Evolutionary conservation across 2,113 vertebrate genomes (phyloP).

Genomic region (Pelvicachromis taeniatus): DNA sequence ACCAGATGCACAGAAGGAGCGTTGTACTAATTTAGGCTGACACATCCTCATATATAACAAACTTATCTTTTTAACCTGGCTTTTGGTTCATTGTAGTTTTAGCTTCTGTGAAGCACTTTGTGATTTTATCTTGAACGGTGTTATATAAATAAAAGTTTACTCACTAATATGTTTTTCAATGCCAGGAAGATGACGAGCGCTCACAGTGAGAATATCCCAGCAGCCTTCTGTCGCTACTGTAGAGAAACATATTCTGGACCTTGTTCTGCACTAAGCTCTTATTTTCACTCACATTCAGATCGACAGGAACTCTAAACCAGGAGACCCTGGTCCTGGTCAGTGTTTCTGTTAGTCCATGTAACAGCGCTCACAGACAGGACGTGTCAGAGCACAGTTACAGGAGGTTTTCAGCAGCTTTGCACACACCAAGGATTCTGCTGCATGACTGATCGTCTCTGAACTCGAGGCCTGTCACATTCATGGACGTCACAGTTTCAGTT

Average conservation of each 20-base stretch:
- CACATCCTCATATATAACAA: background rate
- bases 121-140: too few species aligned
- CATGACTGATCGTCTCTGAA: background rate
- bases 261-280: background rate
- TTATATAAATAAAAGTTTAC: too few species aligned
- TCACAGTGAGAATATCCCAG: background rate
- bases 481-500: background rate
- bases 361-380: background rate
- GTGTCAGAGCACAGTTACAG: background rate
- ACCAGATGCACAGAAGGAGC: background rate
- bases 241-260: too few species aligned
- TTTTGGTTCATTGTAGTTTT: too few species aligned
- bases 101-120: too few species aligned
- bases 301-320: too few species aligned
- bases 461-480: background rate
- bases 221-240: background rate
- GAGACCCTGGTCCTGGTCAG: too few species aligned
- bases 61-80: too few species aligned
- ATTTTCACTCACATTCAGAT: background rate
- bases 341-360: too few species aligned
- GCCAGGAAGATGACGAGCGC: too few species aligned
- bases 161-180: too few species aligned
- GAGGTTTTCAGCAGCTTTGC: background rate
- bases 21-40: background rate
- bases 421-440: background rate